Evolutionary conservation across 2,888 invertebrate genomes (phyloP).

Genomic region (Pteria penguin): DNA sequence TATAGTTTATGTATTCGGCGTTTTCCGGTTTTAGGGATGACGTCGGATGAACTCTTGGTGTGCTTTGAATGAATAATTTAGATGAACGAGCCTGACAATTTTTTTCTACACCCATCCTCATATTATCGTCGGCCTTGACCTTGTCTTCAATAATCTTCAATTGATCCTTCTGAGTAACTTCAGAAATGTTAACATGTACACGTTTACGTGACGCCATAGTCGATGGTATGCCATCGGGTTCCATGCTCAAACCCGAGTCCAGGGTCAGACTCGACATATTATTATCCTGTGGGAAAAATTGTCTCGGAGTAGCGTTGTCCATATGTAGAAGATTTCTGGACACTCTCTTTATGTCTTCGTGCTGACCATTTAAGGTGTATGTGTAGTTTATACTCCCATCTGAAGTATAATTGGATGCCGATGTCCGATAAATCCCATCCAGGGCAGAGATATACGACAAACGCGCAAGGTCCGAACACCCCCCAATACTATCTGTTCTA

Average conservation of each 20-base stretch:
- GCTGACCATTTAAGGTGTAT: constrained; percentile 2
- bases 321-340: not conserved
- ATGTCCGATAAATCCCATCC: constrained; percentile 20
- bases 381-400: not conserved
- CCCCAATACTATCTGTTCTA: constrained; percentile 20
- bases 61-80: too few species aligned
- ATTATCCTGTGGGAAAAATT: not conserved
- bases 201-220: too few species aligned
- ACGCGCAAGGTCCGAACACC: constrained; percentile 11
- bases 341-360: not conserved
- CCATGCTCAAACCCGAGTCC: not conserved
- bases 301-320: not conserved
- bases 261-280: not conserved
- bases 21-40: too few species aligned
- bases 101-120: too few species aligned
- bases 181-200: too few species aligned
- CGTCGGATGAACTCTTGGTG: too few species aligned
- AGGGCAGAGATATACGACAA: constrained; percentile 19
- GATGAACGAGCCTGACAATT: too few species aligned
- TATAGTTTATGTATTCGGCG: too few species aligned
- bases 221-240: too few species aligned
- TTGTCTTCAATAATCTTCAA: too few species aligned
- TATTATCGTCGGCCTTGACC: too few species aligned
- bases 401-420: not conserved
- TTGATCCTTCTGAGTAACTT: too few species aligned